Evolutionary conservation across 2,888 invertebrate genomes (phyloP), one percentile per base, ranked within the genome.

Genomic region (Tridacna crocea): DNA sequence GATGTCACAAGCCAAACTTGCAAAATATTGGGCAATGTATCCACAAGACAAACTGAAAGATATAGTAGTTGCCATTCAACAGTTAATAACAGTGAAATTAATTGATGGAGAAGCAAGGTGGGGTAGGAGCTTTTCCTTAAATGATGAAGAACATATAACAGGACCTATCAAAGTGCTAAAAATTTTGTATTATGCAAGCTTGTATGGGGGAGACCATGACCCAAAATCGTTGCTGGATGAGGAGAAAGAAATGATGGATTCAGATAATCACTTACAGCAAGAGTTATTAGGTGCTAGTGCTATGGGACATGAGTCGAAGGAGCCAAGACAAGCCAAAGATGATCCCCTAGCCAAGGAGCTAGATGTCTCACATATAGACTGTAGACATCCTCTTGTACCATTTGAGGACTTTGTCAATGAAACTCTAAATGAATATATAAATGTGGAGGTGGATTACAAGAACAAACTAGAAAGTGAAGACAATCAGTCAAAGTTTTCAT

Each of bases 321-420:
- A 94, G 75, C 88, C 89, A 12, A 85, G 91, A 60, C 91, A 91
- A 72, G 89, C 88, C 3, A 92, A 91, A 75, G 91, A 93, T 72
- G 94, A 94, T 77, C 92, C 93, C 0, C 94, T 97, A 92, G 97
- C 96, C 84, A 92, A 93, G 84, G 97, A 97, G 95, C 95, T 98
- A 91, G 96, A 96, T 90, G 95, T 98, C 88, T 96, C 96, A 92
- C 96, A 97, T 27, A 94, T 97, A 91, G 97, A 98, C 93, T 97
- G 97, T 93, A 96, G 98, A 72, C 96, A 96, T 92, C 98, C 98
- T 58, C 96, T 96, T 91, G 96, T 99, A 93, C 96, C 97, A 79
- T 97, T 97, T 92, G 96, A 97, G 86, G 98, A 98, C 92, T 99
- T 99, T 95, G 98, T 98, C 95, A 98, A 99, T 94, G 98, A 99